These are phyloP conservation scores for Callocephalon fimbriatum DNA, from an alignment of 2,113 vertebrate species.

Conservation along the genomic window DNA sequence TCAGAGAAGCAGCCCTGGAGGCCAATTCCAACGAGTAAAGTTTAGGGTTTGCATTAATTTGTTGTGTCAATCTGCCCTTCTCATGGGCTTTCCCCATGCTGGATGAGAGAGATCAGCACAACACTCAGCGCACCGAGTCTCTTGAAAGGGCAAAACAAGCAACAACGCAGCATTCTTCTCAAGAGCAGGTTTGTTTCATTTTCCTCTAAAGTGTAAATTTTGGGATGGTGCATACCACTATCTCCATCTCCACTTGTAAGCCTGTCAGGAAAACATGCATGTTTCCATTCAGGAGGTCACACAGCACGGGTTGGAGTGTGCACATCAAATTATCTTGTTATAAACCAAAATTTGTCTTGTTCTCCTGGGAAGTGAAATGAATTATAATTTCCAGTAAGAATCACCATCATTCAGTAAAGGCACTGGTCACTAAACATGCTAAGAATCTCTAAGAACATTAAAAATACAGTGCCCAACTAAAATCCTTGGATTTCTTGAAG, in stretches of 20 bases:
- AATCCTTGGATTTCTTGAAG: background rate
- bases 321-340: background rate
- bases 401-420: background rate
- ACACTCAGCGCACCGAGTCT: accelerated
- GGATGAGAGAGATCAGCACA: background rate
- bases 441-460: background rate
- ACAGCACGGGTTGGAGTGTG: accelerated
- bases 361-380: background rate
- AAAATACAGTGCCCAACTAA: background rate
- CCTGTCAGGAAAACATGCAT: background rate
- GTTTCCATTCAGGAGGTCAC: background rate
- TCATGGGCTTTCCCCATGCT: background rate
- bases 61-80: background rate
- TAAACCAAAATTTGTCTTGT: background rate
- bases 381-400: background rate
- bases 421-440: background rate
- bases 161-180: background rate
- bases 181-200: background rate
- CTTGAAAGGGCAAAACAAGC: background rate
- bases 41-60: background rate
- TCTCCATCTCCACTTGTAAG: background rate
- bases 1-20: background rate
- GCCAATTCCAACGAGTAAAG: background rate
- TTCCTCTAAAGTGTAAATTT: background rate
- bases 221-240: background rate